A percentile compares a stretch with the other conserved stretches of the same genome.
phyloP scores from a whole-genome alignment of 2,888 invertebrate genomes.

The Branchellion lobata region DNA sequence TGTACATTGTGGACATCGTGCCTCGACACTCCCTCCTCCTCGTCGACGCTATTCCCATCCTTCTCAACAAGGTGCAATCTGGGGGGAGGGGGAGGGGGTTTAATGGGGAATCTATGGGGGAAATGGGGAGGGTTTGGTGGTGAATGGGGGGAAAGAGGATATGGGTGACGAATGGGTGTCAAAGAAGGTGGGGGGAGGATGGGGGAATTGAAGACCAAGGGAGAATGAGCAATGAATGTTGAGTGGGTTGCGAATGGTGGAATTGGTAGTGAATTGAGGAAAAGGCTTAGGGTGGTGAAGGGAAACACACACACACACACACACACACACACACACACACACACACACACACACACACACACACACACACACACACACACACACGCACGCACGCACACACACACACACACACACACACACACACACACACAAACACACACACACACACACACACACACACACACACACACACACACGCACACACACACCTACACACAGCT shows the following conservation, averaged over 20 bases:
- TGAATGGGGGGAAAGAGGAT: too few species aligned
- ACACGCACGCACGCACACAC: background rate
- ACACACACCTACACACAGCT: conserved; percentile 63
- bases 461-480: background rate
- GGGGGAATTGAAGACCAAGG: background rate
- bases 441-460: background rate
- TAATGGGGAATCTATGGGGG: background rate
- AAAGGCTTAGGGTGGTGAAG: too few species aligned
- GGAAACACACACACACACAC: background rate
- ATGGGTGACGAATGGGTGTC: background rate
- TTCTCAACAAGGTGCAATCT: conserved; percentile 74
- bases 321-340: background rate
- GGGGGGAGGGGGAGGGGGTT: background rate
- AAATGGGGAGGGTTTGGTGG: background rate
- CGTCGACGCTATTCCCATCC: conserved; percentile 92
- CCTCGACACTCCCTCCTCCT: conserved; percentile 91
- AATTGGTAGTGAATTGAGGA: background rate
- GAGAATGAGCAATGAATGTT: too few species aligned
- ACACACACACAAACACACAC: background rate
- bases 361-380: conserved; percentile 62
- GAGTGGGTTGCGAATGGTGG: background rate
- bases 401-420: conserved; percentile 72
- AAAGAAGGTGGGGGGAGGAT: background rate
- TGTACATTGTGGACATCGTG: conserved; percentile 97
- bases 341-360: conserved; percentile 68